Base-by-base conservation (phyloP, 2,888 invertebrate genomes). In the Melangyna quadrimaculata region DNA sequence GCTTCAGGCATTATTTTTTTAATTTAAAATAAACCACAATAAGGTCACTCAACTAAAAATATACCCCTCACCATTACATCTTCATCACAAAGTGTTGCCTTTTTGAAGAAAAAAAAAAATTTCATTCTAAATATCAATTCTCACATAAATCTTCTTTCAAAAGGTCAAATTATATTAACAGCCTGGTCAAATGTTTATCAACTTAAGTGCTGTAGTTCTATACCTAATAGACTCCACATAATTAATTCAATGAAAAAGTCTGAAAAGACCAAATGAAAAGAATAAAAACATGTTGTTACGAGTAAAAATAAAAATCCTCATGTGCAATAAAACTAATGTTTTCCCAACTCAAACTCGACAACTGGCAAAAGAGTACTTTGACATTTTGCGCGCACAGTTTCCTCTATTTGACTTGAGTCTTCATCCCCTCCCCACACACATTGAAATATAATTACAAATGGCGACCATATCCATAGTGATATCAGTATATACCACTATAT, bases 221-320 rank as follows among this genome's bases (percentile, higher is more conserved):
- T 29, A 9, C 8, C 29, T 40, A n/a, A 14, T 17, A 43, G 17
- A 63, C 48, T 43, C 53, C 65, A 43, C 40, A 63, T 57, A 77
- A 75, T 75, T 70, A 77, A 71, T 70, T 75, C 70, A 63, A 65
- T 71, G 65, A 29, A 77, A 71, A 27, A 45, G 65, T 65, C 43
- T 45, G 45, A 65, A 65, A 45, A 65, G 65, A 45, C 14, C 19
- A 37, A 40, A 45, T n/a, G 43, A 63, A 70, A 32, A 14, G 61
- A 37, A n/a, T 24, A 48, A 40, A 12, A 45, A 45, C 45, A 45
- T 45, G 14, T 1, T 35, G 4, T 4, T 37, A 19, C 17, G 45
- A 67, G 67, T 48, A 35, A 24, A 29, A 32, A 32, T 14, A 32
- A 45, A n/a, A 24, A 19, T 37, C 24, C 9, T 43, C 29, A 51